phyloP scores from a whole-genome alignment of 2,113 vertebrate genomes.

The Lophura nycthemera region DNA sequence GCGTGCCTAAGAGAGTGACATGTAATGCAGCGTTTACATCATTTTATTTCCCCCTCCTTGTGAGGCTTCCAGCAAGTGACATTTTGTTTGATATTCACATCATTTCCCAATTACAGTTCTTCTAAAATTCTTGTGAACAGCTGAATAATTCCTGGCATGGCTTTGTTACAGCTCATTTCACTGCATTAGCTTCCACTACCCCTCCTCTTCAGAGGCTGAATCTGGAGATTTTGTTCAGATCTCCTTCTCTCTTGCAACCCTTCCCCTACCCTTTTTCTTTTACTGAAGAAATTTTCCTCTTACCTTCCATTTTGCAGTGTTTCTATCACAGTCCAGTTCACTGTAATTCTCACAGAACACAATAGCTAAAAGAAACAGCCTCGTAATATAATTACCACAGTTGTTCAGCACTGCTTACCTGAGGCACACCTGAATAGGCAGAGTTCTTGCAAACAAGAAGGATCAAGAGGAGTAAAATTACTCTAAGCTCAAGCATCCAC shows the following conservation, averaged over 20 bases:
- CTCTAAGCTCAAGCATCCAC: not conserved
- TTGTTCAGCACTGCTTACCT: not conserved
- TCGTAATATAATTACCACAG: not conserved
- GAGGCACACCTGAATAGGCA: not conserved
- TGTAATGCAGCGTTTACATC: not conserved
- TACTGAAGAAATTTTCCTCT: not conserved
- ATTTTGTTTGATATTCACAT: conserved; percentile 65
- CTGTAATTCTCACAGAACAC: not conserved
- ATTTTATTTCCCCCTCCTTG: conserved; percentile 5
- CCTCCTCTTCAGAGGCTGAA: conserved; percentile 14
- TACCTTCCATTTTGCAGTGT: not conserved
- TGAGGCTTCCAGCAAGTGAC: conserved; percentile 39
- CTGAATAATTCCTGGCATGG: conserved; percentile 30
- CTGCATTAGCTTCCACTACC: conserved; percentile 23
- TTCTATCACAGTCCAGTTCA: not conserved
- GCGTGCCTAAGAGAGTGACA: not conserved
- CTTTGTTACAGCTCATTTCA: conserved; percentile 62
- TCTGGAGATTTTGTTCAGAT: not conserved
- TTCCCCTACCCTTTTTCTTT: not conserved
- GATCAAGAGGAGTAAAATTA: not conserved
- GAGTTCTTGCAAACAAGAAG: not conserved
- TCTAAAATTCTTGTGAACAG: conserved; percentile 53
- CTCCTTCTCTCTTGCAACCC: not conserved
- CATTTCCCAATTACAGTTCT: conserved; percentile 49
- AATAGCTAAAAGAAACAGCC: not conserved